Conservation (phyloP, 2,797 vertebrate genomes). For the Euthynnus affinis region DNA sequence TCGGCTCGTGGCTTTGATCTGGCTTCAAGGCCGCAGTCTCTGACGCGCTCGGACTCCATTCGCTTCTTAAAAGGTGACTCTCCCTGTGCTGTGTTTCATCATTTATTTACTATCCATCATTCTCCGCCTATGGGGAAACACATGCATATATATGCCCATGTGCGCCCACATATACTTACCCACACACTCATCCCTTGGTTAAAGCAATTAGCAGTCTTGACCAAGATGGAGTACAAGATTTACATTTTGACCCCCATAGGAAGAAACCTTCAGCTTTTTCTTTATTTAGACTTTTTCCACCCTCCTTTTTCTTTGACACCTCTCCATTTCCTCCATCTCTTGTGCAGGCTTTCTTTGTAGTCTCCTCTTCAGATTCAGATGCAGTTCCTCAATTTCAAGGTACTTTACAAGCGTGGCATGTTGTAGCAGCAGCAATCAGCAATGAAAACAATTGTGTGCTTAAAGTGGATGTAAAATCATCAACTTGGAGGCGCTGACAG, state of each 20-base stretch:
- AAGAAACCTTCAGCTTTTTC: conserved; percentile 11
- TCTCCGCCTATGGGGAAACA: conserved; percentile 60
- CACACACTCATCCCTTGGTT: conserved; percentile 49
- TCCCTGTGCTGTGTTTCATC: conserved; percentile 73
- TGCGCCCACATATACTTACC: conserved; percentile 37
- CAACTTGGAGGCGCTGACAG: conserved; percentile 52
- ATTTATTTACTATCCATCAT: conserved; percentile 75
- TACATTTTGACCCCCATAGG: conserved; percentile 49
- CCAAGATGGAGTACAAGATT: conserved; percentile 57
- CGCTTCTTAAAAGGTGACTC: conserved; percentile 79
- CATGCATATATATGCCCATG: conserved; percentile 23
- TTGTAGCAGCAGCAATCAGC: conserved; percentile 62
- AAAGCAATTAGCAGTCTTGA: conserved; percentile 69
- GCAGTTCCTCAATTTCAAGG: conserved; percentile 76
- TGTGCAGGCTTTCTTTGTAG: conserved; percentile 10
- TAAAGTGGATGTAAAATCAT: conserved; percentile 70
- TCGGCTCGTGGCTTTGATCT: conserved; percentile 77
- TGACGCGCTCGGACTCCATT: conserved; percentile 59
- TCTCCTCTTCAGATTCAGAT: conserved; percentile 60
- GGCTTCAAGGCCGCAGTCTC: conserved; percentile 80
- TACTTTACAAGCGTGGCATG: conserved; percentile 69
- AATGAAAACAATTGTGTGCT: conserved; percentile 68
- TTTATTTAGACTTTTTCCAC: not conserved
- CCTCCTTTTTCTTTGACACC: not conserved
- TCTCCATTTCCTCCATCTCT: conserved; percentile 6